Percentiles rank a stretch among this genome's conserved stretches.
These are phyloP conservation scores for Apteryx mantelli DNA, from an alignment of 2,113 vertebrate species.

Conservation along the genomic window DNA sequence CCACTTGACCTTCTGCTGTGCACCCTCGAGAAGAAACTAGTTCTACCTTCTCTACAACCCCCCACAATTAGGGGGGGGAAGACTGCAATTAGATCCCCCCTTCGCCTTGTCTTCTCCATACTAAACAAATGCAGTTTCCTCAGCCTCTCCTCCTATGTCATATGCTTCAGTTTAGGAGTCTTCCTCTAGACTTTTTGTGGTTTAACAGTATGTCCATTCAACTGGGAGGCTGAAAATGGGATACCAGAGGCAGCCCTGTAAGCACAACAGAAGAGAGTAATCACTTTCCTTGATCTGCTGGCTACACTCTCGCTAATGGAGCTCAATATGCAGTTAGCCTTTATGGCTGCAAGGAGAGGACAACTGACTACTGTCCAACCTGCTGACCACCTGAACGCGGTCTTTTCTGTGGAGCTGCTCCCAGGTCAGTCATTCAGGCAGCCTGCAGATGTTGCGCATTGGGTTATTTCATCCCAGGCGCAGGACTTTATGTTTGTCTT, in stretches of 20 bases:
- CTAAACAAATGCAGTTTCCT: not conserved
- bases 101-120: not conserved
- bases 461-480: no score
- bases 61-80: not conserved
- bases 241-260: not conserved
- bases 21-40: not conserved
- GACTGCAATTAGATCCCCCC: not conserved
- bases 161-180: not conserved
- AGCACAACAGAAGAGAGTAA: not conserved
- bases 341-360: not conserved
- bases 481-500: not conserved
- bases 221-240: not conserved
- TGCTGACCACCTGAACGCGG: no score
- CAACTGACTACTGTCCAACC: not conserved
- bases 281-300: not conserved
- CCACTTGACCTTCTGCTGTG: not conserved
- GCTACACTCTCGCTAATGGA: not conserved
- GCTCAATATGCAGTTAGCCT: not conserved
- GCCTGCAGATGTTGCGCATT: no score
- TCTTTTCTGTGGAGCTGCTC: not conserved
- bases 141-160: not conserved
- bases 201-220: not conserved
- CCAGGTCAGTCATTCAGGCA: not conserved
- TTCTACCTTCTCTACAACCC: not conserved
- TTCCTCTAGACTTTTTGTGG: not conserved